phyloP scores from a whole-genome alignment of 2,888 invertebrate species.

The Graphium colonna region DNA sequence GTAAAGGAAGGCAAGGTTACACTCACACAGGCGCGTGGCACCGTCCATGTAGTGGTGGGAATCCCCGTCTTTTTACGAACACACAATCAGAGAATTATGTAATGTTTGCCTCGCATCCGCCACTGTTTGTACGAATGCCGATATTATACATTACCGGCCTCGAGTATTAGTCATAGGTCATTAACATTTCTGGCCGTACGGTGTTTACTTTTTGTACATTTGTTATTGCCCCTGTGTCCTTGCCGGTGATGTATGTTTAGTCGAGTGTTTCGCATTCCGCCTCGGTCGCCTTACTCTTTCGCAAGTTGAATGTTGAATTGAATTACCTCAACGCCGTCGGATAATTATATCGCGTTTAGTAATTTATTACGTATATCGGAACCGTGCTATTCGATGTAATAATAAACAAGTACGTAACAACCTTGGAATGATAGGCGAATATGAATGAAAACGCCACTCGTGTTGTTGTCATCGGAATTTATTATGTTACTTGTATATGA shows the following conservation, averaged over 20 bases:
- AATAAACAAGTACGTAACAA: background rate
- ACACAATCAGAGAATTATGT: slow-evolving; percentile 81
- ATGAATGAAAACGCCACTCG: too few relatives aligned
- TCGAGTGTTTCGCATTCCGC: slow-evolving; percentile 26
- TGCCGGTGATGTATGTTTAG: slow-evolving; percentile 38
- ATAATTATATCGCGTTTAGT: slow-evolving; percentile 10
- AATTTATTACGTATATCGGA: slow-evolving; percentile 4
- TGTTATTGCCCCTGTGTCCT: slow-evolving; percentile 53
- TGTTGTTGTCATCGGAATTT: too few relatives aligned
- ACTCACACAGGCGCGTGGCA: slow-evolving; percentile 70
- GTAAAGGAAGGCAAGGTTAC: slow-evolving; percentile 79
- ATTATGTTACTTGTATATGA: too few relatives aligned
- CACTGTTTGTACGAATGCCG: slow-evolving; percentile 74
- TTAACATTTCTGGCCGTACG: slow-evolving; percentile 65
- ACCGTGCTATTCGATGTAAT: background rate
- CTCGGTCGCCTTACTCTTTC: slow-evolving; percentile 8
- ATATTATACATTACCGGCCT: slow-evolving; percentile 70
- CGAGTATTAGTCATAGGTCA: slow-evolving; percentile 73
- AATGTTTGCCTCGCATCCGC: slow-evolving; percentile 75
- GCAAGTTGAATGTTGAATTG: slow-evolving; percentile 10
- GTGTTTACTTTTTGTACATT: slow-evolving; percentile 59
- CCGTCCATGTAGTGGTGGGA: slow-evolving; percentile 73
- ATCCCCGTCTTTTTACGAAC: slow-evolving; percentile 80
- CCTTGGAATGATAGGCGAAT: background rate
- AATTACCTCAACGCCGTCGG: slow-evolving; percentile 8